Evolutionary conservation across 1,140 invertebrate genomes (phyloP).

Genomic region (Agrypnia vestita): DNA sequence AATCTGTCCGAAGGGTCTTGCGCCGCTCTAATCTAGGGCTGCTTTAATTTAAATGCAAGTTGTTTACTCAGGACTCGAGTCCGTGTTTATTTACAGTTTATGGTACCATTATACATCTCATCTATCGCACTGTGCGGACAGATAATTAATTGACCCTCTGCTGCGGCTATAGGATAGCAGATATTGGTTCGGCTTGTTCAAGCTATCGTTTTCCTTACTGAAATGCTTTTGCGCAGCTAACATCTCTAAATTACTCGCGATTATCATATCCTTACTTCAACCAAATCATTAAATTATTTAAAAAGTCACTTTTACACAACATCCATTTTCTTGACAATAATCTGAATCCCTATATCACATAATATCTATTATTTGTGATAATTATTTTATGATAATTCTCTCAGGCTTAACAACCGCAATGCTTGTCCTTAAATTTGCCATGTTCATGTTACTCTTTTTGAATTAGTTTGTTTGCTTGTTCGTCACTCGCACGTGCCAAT

Average conservation of each 20-base stretch:
- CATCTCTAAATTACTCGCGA: not conserved
- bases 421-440: too few relatives aligned
- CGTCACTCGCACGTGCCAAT: too few relatives aligned
- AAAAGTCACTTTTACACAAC: too few relatives aligned
- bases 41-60: conserved; percentile 37
- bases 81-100: conserved; percentile 35
- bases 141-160: conserved; percentile 29
- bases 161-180: not conserved
- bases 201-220: not conserved
- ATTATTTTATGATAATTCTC: too few relatives aligned
- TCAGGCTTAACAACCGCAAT: too few relatives aligned
- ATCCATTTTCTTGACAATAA: too few relatives aligned
- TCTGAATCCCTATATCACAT: too few relatives aligned
- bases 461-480: too few relatives aligned
- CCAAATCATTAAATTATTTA: too few relatives aligned
- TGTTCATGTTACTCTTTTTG: too few relatives aligned
- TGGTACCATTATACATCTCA: conserved; percentile 30
- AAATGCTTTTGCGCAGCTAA: not conserved
- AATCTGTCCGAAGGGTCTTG: conserved; percentile 4
- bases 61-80: conserved; percentile 29
- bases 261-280: not conserved
- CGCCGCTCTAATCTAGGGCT: conserved; percentile 24
- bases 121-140: conserved; percentile 22
- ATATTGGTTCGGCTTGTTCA: not conserved
- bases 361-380: too few relatives aligned